phyloP scores from a whole-genome alignment of 2,113 vertebrate species.

The Pimephales promelas region DNA sequence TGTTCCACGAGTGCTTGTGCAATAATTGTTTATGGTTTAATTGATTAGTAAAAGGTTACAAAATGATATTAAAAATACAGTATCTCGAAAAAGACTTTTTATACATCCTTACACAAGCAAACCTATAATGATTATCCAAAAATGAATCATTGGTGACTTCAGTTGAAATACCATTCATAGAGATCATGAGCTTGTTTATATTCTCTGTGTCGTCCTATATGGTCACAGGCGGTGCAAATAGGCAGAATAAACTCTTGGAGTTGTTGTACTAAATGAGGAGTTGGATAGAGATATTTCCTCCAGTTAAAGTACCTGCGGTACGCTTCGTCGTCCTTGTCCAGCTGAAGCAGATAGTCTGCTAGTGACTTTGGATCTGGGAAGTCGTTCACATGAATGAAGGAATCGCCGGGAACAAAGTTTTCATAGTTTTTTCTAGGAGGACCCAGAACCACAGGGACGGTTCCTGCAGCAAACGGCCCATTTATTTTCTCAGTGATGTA shows the following conservation, averaged over 20 bases:
- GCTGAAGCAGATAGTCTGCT: constrained; percentile 78
- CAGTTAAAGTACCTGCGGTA: constrained; percentile 87
- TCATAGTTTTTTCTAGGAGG: constrained; percentile 88
- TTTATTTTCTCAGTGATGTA: constrained; percentile 88
- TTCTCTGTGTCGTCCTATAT: constrained; percentile 79
- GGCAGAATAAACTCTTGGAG: constrained; percentile 63
- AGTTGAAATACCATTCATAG: constrained; percentile 88
- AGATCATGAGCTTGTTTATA: constrained; percentile 82
- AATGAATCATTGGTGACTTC: too few relatives aligned
- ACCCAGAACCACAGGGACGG: constrained; percentile 84
- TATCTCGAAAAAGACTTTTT: too few relatives aligned
- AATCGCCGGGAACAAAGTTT: constrained; percentile 80
- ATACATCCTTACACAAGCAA: background rate
- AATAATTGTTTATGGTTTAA: too few relatives aligned
- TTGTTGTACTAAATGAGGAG: constrained; percentile 76
- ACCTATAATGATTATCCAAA: too few relatives aligned
- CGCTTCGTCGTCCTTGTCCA: constrained; percentile 80
- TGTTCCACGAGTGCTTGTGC: too few relatives aligned
- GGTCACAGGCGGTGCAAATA: constrained; percentile 83
- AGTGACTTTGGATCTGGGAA: constrained; percentile 79
- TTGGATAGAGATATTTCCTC: constrained; percentile 79
- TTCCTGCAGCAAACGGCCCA: constrained; percentile 81
- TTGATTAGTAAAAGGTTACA: too few relatives aligned
- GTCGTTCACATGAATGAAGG: constrained; percentile 89
- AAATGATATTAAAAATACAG: too few relatives aligned